phyloP scores from a whole-genome alignment of 2,888 invertebrate species.

The Rhagium mordax region DNA sequence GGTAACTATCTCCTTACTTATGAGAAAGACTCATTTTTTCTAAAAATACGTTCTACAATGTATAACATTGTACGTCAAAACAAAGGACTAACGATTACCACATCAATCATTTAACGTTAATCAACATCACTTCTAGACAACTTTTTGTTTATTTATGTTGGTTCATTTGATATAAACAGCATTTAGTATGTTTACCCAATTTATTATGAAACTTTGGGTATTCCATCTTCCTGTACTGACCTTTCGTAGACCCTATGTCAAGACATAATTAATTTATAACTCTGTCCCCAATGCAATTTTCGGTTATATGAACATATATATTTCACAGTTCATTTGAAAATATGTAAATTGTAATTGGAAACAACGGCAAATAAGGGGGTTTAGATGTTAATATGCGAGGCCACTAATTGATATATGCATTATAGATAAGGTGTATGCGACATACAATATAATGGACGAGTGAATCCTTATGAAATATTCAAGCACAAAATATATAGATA shows the following conservation, averaged over 20 bases:
- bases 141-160: slow-evolving; percentile 5
- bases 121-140: slow-evolving; percentile 12
- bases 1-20: too few species aligned
- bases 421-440: not conserved
- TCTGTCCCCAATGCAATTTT: not conserved
- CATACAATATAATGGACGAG: not conserved
- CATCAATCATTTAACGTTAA: slow-evolving; percentile 11
- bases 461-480: not conserved
- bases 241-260: not conserved
- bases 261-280: not conserved
- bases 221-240: not conserved
- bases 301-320: not conserved
- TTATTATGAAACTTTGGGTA: not conserved
- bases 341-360: not conserved
- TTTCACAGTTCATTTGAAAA: not conserved
- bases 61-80: not conserved
- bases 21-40: too few species aligned
- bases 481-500: not conserved
- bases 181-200: not conserved
- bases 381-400: not conserved
- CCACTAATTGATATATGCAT: not conserved
- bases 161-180: not conserved
- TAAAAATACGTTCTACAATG: not conserved
- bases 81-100: not conserved
- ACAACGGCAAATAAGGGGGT: not conserved